Conservation (phyloP, 2,113 vertebrate species). For the Hippocampus guttulatus region DNA sequence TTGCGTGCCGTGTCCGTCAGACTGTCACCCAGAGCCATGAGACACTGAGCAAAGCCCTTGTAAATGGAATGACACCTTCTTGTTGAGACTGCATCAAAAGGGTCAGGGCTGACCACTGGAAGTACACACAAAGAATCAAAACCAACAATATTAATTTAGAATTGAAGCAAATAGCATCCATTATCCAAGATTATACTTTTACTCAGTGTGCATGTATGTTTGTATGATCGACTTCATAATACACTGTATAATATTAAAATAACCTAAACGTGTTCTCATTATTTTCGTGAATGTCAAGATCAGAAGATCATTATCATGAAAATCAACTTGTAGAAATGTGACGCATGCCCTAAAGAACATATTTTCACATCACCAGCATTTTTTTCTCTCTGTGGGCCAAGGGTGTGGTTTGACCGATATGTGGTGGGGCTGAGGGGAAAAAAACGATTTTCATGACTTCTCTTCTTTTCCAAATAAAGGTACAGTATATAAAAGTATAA, state of each 20-base stretch:
- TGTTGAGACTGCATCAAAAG: conserved; percentile 64
- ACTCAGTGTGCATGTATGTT: background rate
- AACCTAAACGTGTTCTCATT: background rate
- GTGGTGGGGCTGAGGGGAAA: too few relatives aligned
- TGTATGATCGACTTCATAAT: too few relatives aligned
- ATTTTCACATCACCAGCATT: too few relatives aligned
- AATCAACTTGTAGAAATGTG: too few relatives aligned
- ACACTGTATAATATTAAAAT: background rate
- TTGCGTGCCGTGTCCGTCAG: conserved; percentile 73
- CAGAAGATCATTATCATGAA: too few relatives aligned
- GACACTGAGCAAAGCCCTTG: conserved; percentile 89
- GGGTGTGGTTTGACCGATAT: too few relatives aligned
- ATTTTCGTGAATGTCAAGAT: background rate
- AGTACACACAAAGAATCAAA: conserved; percentile 16
- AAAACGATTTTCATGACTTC: too few relatives aligned
- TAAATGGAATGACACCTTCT: conserved; percentile 87
- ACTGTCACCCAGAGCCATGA: conserved; percentile 88
- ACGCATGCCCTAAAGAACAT: too few relatives aligned
- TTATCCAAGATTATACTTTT: background rate
- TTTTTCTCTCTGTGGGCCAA: too few relatives aligned
- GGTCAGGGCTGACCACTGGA: conserved; percentile 61
- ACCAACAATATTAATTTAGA: background rate
- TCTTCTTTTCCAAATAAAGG: too few relatives aligned
- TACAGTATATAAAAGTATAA: too few relatives aligned
- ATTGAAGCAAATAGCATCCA: background rate